These are phyloP conservation scores for Caerostris extrusa DNA, from an alignment of 1,140 invertebrate species.

Conservation along the genomic window DNA sequence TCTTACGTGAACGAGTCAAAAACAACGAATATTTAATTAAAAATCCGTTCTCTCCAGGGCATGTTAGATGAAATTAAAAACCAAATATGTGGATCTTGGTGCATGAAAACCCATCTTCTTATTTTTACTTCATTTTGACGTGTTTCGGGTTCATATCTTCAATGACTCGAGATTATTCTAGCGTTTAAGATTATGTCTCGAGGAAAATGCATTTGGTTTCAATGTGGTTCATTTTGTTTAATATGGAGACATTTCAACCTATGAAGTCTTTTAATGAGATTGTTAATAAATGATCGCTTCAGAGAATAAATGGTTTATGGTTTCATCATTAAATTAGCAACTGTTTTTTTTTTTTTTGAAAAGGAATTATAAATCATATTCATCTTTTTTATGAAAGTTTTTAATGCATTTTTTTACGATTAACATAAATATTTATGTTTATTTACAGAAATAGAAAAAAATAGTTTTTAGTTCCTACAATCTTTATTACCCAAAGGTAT, in stretches of 20 bases:
- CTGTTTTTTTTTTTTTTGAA: too few relatives aligned
- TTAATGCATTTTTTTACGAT: too few relatives aligned
- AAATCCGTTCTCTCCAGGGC: not conserved
- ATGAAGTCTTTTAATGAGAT: not conserved
- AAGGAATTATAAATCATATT: too few relatives aligned
- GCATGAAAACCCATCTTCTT: not conserved
- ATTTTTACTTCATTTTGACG: not conserved
- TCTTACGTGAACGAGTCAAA: not conserved
- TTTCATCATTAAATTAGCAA: not conserved
- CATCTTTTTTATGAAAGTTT: too few relatives aligned
- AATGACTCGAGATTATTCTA: not conserved
- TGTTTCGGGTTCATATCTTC: not conserved
- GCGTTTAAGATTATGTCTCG: not conserved
- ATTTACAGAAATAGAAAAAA: too few relatives aligned
- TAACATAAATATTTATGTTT: too few relatives aligned
- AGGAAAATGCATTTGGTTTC: not conserved
- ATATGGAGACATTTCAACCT: not conserved
- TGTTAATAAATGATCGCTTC: not conserved
- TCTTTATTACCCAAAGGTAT: too few relatives aligned
- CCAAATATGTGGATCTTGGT: not conserved
- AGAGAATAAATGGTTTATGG: not conserved
- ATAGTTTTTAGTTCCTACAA: too few relatives aligned
- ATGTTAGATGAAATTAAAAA: conserved; percentile 42
- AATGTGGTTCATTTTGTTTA: not conserved
- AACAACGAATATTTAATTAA: conserved; percentile 54